A percentile compares a stretch with the other conserved stretches of the same genome.
phyloP scores from a whole-genome alignment of 2,888 invertebrate species.

The Pherbina coryleti region DNA sequence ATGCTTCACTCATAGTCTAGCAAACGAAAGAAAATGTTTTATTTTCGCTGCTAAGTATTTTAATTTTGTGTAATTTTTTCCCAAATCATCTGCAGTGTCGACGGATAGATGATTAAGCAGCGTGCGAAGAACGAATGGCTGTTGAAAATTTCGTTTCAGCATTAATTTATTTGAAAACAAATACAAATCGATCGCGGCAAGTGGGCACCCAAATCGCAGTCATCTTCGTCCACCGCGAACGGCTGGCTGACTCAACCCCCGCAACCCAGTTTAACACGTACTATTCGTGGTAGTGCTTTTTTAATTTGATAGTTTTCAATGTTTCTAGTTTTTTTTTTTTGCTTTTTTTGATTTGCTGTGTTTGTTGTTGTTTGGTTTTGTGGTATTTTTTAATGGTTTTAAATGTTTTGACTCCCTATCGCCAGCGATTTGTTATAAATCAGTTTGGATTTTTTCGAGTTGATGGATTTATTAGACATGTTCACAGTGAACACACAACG shows the following conservation, averaged over 20 bases:
- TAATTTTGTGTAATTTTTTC: slow-evolving; percentile 17
- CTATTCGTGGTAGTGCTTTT: neutral
- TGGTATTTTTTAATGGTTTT: slow-evolving; percentile 28
- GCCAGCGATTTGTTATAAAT: slow-evolving; percentile 47
- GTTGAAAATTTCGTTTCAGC: slow-evolving; percentile 33
- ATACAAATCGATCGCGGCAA: slow-evolving; percentile 34
- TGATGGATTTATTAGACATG: slow-evolving; percentile 52
- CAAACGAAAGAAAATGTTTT: neutral
- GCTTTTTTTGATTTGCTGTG: neutral
- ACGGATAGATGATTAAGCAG: slow-evolving; percentile 35
- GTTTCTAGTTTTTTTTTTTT: neutral
- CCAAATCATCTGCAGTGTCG: slow-evolving; percentile 27
- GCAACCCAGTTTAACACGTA: neutral
- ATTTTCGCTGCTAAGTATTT: neutral
- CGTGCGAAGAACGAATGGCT: slow-evolving; percentile 18
- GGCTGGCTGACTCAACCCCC: neutral
- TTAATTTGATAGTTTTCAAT: slow-evolving; percentile 1
- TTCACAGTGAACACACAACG: slow-evolving; percentile 42
- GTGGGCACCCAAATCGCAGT: neutral
- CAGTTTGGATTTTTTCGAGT: slow-evolving; percentile 44
- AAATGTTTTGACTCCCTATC: slow-evolving; percentile 41
- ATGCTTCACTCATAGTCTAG: neutral
- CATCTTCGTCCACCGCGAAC: neutral
- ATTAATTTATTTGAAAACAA: slow-evolving; percentile 35
- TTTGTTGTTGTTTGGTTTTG: slow-evolving; percentile 9